Conservation (phyloP, 30 jellyfish, hydroid and myxozoan genomes). For the Aurelia aurita region DNA sequence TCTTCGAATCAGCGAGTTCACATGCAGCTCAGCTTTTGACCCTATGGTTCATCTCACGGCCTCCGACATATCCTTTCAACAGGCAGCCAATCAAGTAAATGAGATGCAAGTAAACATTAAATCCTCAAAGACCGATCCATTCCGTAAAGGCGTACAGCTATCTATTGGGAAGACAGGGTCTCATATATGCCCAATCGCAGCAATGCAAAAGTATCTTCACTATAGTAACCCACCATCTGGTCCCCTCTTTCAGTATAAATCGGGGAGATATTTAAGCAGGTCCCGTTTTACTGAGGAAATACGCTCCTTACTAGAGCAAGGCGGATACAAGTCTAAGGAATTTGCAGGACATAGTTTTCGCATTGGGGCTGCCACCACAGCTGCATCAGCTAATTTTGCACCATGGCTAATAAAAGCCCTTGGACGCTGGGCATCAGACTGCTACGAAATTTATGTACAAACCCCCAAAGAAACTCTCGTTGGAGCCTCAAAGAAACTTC, state of each 20-base stretch:
- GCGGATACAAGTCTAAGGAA: neutral
- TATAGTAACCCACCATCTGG: neutral
- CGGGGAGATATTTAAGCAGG: neutral
- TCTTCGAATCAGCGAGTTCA: conserved; percentile 17
- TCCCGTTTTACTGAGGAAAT: neutral
- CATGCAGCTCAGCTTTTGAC: conserved; percentile 1
- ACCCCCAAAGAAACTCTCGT: neutral
- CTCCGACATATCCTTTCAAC: neutral
- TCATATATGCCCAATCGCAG: conserved; percentile 11
- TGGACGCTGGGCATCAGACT: neutral
- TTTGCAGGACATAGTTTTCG: conserved; percentile 21
- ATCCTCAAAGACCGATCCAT: conserved; percentile 22
- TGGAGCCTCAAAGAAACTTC: neutral
- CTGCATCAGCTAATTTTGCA: neutral
- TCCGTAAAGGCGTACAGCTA: conserved; percentile 19
- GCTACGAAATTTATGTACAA: neutral
- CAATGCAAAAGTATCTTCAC: conserved; percentile 2
- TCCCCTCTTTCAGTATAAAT: neutral
- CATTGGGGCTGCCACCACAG: conserved; percentile 21
- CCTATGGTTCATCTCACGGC: neutral
- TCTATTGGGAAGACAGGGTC: neutral
- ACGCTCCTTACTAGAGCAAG: neutral
- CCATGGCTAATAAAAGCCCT: neutral
- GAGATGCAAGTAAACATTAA: neutral
- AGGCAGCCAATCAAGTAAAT: neutral